phyloP scores from a whole-genome alignment of 2,113 vertebrate genomes.

The Crotalus helleri region DNA sequence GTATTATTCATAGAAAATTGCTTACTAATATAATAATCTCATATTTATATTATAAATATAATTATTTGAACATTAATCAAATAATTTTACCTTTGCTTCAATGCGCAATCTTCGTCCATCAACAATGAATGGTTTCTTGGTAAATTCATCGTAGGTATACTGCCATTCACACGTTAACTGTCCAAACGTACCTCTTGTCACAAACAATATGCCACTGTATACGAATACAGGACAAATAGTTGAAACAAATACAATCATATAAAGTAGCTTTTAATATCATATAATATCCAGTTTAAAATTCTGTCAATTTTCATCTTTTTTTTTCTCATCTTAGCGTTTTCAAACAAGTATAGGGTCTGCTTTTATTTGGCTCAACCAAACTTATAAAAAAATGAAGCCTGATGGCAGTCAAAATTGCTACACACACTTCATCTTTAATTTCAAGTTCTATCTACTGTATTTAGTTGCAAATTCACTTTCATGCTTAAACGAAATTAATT shows the following conservation, averaged over 20 bases:
- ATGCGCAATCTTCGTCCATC: conserved; percentile 87
- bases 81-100: conserved; percentile 86
- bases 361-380: neutral
- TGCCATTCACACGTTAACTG: conserved; percentile 98
- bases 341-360: neutral
- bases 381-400: neutral
- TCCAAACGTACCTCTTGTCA: conserved; percentile 94
- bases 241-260: conserved; percentile 3
- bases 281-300: neutral
- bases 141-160: conserved; percentile 95
- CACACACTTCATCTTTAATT: neutral
- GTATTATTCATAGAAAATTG: neutral
- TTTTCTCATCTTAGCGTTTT: neutral
- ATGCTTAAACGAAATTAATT: neutral
- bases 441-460: neutral
- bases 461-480: neutral
- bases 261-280: neutral
- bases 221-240: conserved; percentile 12
- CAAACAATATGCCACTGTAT: conserved; percentile 88
- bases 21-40: neutral
- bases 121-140: conserved; percentile 90
- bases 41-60: neutral
- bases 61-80: neutral
- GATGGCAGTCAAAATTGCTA: neutral
- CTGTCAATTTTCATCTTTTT: neutral